These are phyloP conservation scores for Galaxea fascicularis DNA, from an alignment of 92 coral and sea anemone species.

Conservation along the genomic window DNA sequence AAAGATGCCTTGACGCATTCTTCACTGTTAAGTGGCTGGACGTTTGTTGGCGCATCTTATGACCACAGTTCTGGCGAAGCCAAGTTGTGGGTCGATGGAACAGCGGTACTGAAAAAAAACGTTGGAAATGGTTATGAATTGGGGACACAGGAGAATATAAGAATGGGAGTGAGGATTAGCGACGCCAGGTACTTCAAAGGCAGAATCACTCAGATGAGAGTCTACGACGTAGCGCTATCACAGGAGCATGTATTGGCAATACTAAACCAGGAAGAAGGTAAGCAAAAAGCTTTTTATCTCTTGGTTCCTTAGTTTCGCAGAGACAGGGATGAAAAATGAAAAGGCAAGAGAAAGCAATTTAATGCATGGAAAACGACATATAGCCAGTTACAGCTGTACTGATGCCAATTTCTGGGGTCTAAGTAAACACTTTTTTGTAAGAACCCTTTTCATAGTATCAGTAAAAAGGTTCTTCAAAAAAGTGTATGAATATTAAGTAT, in stretches of 20 bases:
- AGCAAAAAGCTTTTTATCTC: too few species aligned
- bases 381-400: too few species aligned
- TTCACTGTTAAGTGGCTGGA: background rate
- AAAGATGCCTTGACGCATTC: background rate
- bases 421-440: too few species aligned
- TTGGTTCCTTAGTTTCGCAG: too few species aligned
- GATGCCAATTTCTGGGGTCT: too few species aligned
- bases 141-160: background rate
- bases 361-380: too few species aligned
- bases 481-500: too few species aligned
- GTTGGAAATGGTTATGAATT: background rate
- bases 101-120: background rate
- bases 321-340: too few species aligned
- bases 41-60: background rate
- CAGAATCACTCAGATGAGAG: background rate
- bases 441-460: too few species aligned
- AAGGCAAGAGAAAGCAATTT: too few species aligned
- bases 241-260: background rate
- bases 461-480: too few species aligned
- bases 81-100: background rate
- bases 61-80: conserved; percentile 12
- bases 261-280: too few species aligned
- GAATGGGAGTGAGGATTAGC: background rate
- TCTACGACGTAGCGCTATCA: background rate
- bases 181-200: background rate